phyloP scores from a whole-genome alignment of 2,888 invertebrate genomes.

The Standfussiana lucernea region DNA sequence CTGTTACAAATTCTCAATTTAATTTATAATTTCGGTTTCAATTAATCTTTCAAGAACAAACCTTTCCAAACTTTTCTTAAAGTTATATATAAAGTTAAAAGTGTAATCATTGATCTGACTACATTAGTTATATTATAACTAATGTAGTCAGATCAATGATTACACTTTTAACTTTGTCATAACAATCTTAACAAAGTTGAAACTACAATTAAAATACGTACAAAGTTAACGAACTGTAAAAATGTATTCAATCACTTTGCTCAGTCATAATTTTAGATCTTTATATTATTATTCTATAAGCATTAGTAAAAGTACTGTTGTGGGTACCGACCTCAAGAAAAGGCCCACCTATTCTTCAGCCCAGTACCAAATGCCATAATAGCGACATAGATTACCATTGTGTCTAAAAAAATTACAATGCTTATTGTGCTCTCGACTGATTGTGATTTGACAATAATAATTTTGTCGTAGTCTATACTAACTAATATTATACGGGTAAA shows the following conservation, averaged over 20 bases:
- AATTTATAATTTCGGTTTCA: background rate
- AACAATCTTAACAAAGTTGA: conserved; percentile 48
- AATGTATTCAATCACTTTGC: conserved; percentile 42
- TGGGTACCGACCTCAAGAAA: background rate
- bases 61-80: conserved; percentile 20
- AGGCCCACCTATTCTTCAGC: conserved; percentile 1
- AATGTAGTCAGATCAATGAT: conserved; percentile 41
- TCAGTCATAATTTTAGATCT: conserved; percentile 18
- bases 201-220: conserved; percentile 46
- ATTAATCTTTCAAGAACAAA: conserved; percentile 21
- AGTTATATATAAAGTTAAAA: too few relatives aligned
- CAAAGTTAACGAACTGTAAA: conserved; percentile 37
- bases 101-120: too few relatives aligned
- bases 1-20: background rate
- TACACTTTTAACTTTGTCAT: conserved; percentile 43
- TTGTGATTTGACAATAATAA: background rate
- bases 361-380: background rate
- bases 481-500: too few relatives aligned
- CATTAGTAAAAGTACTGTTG: background rate
- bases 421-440: background rate
- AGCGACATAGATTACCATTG: conserved; percentile 4
- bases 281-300: conserved; percentile 2
- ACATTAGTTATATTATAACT: too few relatives aligned
- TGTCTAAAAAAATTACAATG: background rate
- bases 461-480: background rate